A percentile compares a stretch with the other conserved stretches of the same genome.
phyloP scores from a whole-genome alignment of 2,113 vertebrate genomes.

The Ariopsis seemanni region DNA sequence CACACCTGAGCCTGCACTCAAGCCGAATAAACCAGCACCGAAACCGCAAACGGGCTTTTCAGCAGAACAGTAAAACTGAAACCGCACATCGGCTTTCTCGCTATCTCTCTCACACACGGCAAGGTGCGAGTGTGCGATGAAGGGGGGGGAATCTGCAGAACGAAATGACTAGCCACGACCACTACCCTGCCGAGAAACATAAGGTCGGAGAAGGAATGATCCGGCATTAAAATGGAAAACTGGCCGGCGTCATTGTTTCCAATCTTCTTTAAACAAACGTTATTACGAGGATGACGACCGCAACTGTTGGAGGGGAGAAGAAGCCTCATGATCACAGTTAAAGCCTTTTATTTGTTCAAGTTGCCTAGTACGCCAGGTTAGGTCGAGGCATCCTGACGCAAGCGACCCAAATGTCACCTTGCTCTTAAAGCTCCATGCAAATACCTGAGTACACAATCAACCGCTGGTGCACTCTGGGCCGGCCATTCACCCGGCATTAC shows the following conservation, averaged over 20 bases:
- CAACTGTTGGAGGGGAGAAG: too few species aligned
- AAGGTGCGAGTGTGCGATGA: neutral
- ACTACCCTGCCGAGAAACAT: conserved; percentile 15
- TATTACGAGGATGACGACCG: neutral
- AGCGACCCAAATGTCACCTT: conserved; percentile 1
- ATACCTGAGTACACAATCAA: neutral
- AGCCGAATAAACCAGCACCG: neutral
- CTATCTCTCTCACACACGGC: conserved; percentile 25
- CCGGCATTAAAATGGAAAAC: neutral
- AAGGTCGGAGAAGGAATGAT: neutral
- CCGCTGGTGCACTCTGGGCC: neutral
- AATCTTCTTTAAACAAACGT: neutral
- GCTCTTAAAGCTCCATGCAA: conserved; percentile 19
- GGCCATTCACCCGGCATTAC: neutral
- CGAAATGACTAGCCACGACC: neutral
- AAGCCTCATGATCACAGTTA: neutral
- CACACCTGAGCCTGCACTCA: conserved; percentile 16
- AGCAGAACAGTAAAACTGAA: conserved; percentile 46
- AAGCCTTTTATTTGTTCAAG: neutral
- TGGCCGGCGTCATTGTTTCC: neutral
- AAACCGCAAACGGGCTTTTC: conserved; percentile 41
- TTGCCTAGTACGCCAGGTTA: neutral
- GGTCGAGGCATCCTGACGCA: neutral
- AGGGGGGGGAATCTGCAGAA: neutral
- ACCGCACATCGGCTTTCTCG: conserved; percentile 31